Evolutionary conservation across 2,797 vertebrate species (phyloP), one percentile per base, ranked within the genome.

Genomic region (Carcharodon carcharias): DNA sequence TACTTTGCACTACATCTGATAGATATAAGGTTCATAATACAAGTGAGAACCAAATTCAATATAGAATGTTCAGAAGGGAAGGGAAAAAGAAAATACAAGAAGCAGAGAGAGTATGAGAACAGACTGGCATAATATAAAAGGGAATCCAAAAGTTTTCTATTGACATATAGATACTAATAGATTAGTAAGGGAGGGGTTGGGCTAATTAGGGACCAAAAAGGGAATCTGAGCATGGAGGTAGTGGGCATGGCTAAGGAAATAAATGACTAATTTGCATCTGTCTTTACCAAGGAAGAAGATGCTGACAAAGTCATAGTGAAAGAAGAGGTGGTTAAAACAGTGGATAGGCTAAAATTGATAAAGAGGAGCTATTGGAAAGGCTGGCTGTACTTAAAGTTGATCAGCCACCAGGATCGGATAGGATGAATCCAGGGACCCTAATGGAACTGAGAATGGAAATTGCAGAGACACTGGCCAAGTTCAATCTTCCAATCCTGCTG

Each of bases 71-170:
- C 50, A 7, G 23, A 87, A 26, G 50, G 45, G 23, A 23, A 54
- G 23, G 26, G 21, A 87, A 28, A 50, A 26, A 54, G 21, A 18
- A 87, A 87, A 87, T 87, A 54, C 21, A 2, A 87, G 18, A 28
- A 16, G 85, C 6, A 26, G 28, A 54, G 85, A 87, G 1, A 54
- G 45, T 40, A 9, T 50, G 85, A 54, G 85, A 87, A 54, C 85
- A 54, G 45, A 87, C 45, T 87, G 85, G 45, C 85, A 87, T 4
- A 6, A 11, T 21, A 54, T 26, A 54, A 85, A 16, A 88, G n/a
- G 96, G 93, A 87, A 96, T 96, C 56, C 96, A 96, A 21, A 50
- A 85, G 18, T 50, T 21, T 45, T 80, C n/a, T 6, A n/a, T 45
- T 45, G n/a, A 16, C 40, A 50, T 16, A 40, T 40, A 45, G 85